These are phyloP conservation scores for Ariopsis seemanni DNA, from an alignment of 2,113 vertebrate species.

Conservation along the genomic window DNA sequence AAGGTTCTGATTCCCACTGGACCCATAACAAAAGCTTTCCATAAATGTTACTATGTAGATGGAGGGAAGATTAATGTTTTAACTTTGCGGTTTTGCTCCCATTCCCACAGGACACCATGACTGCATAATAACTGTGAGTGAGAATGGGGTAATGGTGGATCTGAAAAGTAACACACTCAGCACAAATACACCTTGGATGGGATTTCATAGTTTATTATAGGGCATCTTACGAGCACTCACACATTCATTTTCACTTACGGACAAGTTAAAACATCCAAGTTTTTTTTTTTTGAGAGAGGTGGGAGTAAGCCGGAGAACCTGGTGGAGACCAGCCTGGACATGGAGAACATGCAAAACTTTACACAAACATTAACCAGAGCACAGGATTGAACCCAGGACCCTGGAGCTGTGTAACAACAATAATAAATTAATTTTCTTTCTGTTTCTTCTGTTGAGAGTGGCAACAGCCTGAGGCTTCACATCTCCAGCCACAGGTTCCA, in stretches of 20 bases:
- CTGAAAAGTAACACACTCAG: neutral
- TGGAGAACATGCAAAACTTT: neutral
- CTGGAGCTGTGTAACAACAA: neutral
- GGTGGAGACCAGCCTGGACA: neutral
- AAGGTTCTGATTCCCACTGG: no score
- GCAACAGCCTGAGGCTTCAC: neutral
- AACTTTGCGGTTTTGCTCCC: no score
- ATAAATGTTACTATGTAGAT: no score
- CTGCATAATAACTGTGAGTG: no score
- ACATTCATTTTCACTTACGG: neutral
- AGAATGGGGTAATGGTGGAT: no score
- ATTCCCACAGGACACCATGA: no score
- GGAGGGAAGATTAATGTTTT: no score
- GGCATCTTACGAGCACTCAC: neutral
- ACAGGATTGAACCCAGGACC: neutral
- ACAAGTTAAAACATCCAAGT: neutral
- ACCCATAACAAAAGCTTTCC: no score
- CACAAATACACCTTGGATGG: no score
- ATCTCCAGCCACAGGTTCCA: neutral
- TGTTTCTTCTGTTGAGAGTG: no score
- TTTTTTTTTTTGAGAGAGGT: neutral
- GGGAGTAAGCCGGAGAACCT: neutral
- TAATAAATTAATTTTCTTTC: neutral
- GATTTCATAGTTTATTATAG: neutral
- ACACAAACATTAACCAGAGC: neutral